phyloP scores from a whole-genome alignment of 2,888 invertebrate species.

The Papilio elwesi region DNA sequence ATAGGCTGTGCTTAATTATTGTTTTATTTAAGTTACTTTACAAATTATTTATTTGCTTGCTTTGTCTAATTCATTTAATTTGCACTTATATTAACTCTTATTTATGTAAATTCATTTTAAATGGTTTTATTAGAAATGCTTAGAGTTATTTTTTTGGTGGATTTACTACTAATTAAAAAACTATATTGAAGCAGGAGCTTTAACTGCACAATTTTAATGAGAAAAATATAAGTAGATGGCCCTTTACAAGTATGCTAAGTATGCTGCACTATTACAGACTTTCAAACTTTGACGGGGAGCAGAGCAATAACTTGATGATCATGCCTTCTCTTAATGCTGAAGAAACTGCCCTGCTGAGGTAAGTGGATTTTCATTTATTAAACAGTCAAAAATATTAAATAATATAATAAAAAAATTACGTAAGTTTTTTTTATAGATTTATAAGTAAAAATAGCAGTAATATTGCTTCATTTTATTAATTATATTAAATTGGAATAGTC shows the following conservation, averaged over 20 bases:
- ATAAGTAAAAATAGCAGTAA: too few relatives aligned
- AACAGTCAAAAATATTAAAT: background rate
- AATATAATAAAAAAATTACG: background rate
- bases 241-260: slow-evolving; percentile 56
- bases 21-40: slow-evolving; percentile 55
- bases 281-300: slow-evolving; percentile 44
- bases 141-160: background rate
- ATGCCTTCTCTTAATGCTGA: slow-evolving; percentile 91
- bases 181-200: background rate
- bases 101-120: background rate
- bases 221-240: slow-evolving; percentile 52
- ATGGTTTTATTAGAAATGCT: slow-evolving; percentile 3
- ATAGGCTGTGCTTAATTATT: slow-evolving; percentile 43
- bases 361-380: slow-evolving; percentile 71
- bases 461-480: too few relatives aligned
- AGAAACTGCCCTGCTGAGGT: slow-evolving; percentile 95
- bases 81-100: slow-evolving; percentile 4
- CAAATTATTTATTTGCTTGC: background rate
- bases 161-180: background rate
- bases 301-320: slow-evolving; percentile 66
- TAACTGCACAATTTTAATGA: slow-evolving; percentile 48
- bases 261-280: slow-evolving; percentile 69
- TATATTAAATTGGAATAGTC: too few relatives aligned
- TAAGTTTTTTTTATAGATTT: background rate
- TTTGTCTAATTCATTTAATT: slow-evolving; percentile 5